Base-by-base conservation (phyloP, 1,140 invertebrate species). In the Protaetia brevitarsis region DNA sequence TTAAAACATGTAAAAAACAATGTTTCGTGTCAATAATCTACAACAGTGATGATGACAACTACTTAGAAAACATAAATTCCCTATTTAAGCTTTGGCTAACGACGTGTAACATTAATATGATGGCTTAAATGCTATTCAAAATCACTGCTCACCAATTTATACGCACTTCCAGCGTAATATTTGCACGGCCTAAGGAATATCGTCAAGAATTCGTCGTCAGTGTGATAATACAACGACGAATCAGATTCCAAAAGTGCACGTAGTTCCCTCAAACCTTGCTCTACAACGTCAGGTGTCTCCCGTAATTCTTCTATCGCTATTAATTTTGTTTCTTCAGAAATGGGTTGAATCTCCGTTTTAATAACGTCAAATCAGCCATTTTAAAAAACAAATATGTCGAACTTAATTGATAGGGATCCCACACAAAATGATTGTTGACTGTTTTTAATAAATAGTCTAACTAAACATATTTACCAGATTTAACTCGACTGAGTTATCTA, bases 171-270 rank as follows among this genome's bases (percentile, higher is more conserved):
- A 0, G 89, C 84, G 72, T 91, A 92, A 76, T 84, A 92, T 76
- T 92, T 91, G 75, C 87, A 89, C 28, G 88, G 88, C 28, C 90
- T 81, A 8, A 92, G 77, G 72, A 91, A 91, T 19, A 89, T 87
- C 26, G 85, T 79, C 0, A 92, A 80, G 27, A 90, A 85, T 2
- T 89, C 88, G 67, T 91, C 89, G 65, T 89, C 88, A 16, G 88
- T 86, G 36, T 79, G 81, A 63, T 79, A 90, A 65, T 83, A 76
- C 11, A 90, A 19, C 11, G 84, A 85, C 63, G 82, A 81, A 67
- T 85, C 82, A 78, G 85, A 84, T 68, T 86, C 82, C 0, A 90
- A 75, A 6, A 87, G 76, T 69, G 83, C 80, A 51, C 79, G 80
- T 1, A 89, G 76, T 21, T 83, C 82, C 66, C 74, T 77, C 13